Evolutionary conservation across 2,888 invertebrate species (phyloP), one percentile per base, ranked within the genome.

Genomic region (Athalia circularis): DNA sequence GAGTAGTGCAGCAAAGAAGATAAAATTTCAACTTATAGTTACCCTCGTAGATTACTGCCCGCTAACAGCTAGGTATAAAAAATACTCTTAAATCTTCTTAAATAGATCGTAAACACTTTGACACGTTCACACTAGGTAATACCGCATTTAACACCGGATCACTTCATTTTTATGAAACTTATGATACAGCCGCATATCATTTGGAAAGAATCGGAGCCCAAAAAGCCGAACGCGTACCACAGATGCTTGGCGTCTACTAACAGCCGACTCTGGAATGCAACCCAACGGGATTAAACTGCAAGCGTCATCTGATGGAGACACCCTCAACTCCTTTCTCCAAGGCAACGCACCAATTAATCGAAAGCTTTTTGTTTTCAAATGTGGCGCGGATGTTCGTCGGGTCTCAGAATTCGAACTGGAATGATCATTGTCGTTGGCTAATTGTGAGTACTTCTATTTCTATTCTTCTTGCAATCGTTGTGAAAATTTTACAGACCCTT

Each of bases 261-360:
- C 75, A 75, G 62, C 48, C 87, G 86, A 87, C 86, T 88, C 87
- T 90, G 90, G 90, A 90, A 90, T 90, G 90, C 88, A 87, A 87
- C 88, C 89, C 87, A 89, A 90, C 90, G 86, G 87, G 89, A 90
- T 90, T 89, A 86, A 83, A 86, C 75, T 64, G 4, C 48, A 48
- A 50, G 75, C 64, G 64, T 43, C 75, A 61, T 75, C 75, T 75
- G 75, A 64, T 64, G 75, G 62, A 48, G 50, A 6, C 75, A 75
- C 62, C 75, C 75, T 75, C 75, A 75, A 75, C 75, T 50, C 43
- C 50, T 62, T 48, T 50, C 29, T 29, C 29, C 29, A 29, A 29
- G 29, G 29, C 29, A 29, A 29, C 29, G n/a, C 29, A 29, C 29
- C 29, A 29, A 29, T 29, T 29, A 29, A 29, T 29, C 29, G 29